These are phyloP conservation scores for Siniperca scherzeri DNA, from an alignment of 2,797 vertebrate genomes.

Conservation along the genomic window DNA sequence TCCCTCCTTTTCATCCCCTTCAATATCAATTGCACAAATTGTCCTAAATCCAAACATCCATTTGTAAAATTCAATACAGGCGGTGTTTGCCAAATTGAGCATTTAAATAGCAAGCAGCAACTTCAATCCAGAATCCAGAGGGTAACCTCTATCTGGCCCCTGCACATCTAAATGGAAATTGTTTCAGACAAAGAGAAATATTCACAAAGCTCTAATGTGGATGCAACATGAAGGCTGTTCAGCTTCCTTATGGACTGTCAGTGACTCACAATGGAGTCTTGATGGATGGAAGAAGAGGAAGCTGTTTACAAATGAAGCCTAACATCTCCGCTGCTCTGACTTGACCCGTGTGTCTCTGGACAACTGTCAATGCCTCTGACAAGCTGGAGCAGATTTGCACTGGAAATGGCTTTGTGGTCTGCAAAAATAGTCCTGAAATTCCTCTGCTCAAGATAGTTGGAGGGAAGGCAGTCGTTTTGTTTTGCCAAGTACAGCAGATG, in stretches of 20 bases:
- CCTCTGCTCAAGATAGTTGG: constrained; percentile 11
- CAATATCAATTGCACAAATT: constrained; percentile 41
- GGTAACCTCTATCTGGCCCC: neutral
- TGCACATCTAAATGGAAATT: constrained; percentile 40
- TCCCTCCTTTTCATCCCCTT: constrained; percentile 2
- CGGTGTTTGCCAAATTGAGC: constrained; percentile 7
- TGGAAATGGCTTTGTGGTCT: constrained; percentile 37
- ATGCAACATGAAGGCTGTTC: constrained; percentile 42
- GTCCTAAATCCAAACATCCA: constrained; percentile 32
- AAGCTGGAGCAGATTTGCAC: constrained; percentile 10
- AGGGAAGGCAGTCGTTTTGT: constrained; percentile 1
- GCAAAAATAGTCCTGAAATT: constrained; percentile 24
- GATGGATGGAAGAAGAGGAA: constrained; percentile 57
- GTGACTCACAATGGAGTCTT: constrained; percentile 39
- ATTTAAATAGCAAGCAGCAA: constrained; percentile 14
- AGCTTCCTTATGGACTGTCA: constrained; percentile 39
- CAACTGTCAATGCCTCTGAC: constrained; percentile 34
- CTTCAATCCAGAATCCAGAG: neutral
- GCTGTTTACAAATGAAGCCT: constrained; percentile 64
- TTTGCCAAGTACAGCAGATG: constrained; percentile 64
- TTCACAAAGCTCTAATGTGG: constrained; percentile 39
- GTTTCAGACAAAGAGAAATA: constrained; percentile 43
- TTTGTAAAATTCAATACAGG: constrained; percentile 38
- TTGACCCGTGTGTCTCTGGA: constrained; percentile 48
- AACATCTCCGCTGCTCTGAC: constrained; percentile 47